Conservation (phyloP, 2,113 vertebrate species). For the Isichthys henryi region DNA sequence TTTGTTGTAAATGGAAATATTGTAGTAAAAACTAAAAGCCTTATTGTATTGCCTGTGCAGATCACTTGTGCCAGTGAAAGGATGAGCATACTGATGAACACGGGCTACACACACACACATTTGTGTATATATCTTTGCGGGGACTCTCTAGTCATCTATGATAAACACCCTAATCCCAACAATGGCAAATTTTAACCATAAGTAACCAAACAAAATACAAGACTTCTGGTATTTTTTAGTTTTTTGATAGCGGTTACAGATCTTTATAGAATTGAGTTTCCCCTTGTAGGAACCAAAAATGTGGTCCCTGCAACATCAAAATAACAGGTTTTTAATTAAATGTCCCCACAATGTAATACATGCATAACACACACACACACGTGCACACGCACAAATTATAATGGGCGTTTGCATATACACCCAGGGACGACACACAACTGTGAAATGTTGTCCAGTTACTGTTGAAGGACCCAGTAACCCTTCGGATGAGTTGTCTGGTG, state of each 20-base stretch:
- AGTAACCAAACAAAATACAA: neutral
- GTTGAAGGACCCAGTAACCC: neutral
- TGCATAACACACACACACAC: neutral
- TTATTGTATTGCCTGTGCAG: neutral
- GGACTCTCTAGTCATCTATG: too few species aligned
- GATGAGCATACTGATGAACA: neutral
- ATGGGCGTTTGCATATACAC: neutral
- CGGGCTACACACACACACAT: too few species aligned
- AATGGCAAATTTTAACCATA: too few species aligned
- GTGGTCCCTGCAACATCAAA: too few species aligned
- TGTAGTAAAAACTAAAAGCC: neutral
- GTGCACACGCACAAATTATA: neutral
- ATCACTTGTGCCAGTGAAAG: neutral
- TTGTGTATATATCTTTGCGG: too few species aligned
- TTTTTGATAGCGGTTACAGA: neutral
- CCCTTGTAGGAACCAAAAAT: neutral
- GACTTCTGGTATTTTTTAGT: neutral
- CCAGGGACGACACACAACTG: neutral
- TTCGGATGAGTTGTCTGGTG: neutral
- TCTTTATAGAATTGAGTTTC: neutral
- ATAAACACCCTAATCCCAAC: too few species aligned
- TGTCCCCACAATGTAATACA: neutral
- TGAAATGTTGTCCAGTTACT: neutral
- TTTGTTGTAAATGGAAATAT: neutral
- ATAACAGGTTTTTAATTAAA: too few species aligned